These are phyloP conservation scores for Ophiothrix spiculata DNA, from an alignment of 35 echinoderm and acorn worm genomes.

Conservation along the genomic window DNA sequence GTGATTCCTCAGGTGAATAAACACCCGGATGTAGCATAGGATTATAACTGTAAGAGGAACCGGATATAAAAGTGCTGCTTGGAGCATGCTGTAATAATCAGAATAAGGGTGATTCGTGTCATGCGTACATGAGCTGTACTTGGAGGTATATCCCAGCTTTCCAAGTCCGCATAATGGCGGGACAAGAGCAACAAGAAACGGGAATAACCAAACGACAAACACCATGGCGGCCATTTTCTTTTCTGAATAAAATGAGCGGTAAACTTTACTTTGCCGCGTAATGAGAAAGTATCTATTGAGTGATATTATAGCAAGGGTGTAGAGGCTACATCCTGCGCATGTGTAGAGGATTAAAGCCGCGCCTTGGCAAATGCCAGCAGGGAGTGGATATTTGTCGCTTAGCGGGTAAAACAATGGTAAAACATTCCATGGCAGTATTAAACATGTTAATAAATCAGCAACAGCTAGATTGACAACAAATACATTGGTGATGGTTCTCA, in stretches of 20 bases:
- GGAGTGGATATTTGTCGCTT: slow-evolving; percentile 26
- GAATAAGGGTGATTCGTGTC: slow-evolving; percentile 58
- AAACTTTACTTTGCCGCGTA: slow-evolving; percentile 29
- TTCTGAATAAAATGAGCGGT: slow-evolving; percentile 50
- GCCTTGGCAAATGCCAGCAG: slow-evolving; percentile 43
- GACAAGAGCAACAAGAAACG: slow-evolving; percentile 51
- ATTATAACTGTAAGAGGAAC: slow-evolving; percentile 69
- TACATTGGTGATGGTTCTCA: slow-evolving; percentile 69
- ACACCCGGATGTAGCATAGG: slow-evolving; percentile 64
- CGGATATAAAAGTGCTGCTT: slow-evolving; percentile 59
- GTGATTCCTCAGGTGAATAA: slow-evolving; percentile 62
- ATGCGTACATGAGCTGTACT: slow-evolving; percentile 76
- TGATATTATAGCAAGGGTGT: slow-evolving; percentile 68
- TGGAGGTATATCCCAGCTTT: slow-evolving; percentile 58
- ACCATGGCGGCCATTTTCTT: slow-evolving; percentile 51
- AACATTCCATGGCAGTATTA: slow-evolving; percentile 60
- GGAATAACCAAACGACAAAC: slow-evolving; percentile 47
- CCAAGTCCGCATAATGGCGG: slow-evolving; percentile 73
- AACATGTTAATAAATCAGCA: slow-evolving; percentile 54
- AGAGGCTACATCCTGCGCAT: slow-evolving; percentile 70
- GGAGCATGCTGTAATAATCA: slow-evolving; percentile 68
- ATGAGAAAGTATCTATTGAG: slow-evolving; percentile 68
- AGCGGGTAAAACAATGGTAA: slow-evolving; percentile 51
- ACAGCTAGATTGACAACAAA: slow-evolving; percentile 76
- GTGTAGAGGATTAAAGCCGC: slow-evolving; percentile 44